Conservation (phyloP, 2,888 invertebrate species). For the Miltochrista miniata region DNA sequence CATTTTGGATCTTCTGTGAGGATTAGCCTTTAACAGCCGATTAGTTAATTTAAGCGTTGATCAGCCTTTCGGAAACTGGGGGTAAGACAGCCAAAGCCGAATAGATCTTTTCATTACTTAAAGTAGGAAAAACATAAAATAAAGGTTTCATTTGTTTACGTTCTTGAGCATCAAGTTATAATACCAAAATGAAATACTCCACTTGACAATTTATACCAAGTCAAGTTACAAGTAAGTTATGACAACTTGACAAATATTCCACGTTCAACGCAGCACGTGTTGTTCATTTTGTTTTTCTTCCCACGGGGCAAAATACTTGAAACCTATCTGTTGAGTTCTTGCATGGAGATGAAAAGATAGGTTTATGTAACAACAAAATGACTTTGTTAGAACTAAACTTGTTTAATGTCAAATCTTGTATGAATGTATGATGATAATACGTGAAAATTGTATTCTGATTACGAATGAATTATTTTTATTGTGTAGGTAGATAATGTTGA, state of each 20-base stretch:
- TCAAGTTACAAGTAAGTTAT: slow-evolving; percentile 5
- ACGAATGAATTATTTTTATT: no score
- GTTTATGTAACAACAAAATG: neutral
- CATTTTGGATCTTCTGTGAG: no score
- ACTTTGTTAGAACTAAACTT: neutral
- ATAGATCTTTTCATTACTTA: no score
- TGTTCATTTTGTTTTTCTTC: neutral
- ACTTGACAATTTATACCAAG: neutral
- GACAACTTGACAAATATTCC: slow-evolving; percentile 6
- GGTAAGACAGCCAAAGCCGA: no score
- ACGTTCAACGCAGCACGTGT: neutral
- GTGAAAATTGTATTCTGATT: neutral
- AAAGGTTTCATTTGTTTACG: no score
- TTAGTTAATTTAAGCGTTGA: no score
- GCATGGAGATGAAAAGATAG: neutral
- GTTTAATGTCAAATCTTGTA: neutral
- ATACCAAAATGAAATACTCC: neutral
- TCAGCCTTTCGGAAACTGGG: no score
- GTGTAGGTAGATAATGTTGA: no score
- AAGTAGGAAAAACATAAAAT: no score
- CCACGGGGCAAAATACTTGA: neutral
- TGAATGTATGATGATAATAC: neutral
- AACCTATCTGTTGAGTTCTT: neutral
- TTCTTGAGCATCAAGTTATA: no score
- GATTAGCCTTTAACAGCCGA: no score